phyloP scores from a whole-genome alignment of 2,113 vertebrate genomes.

The Lamprotornis superbus region DNA sequence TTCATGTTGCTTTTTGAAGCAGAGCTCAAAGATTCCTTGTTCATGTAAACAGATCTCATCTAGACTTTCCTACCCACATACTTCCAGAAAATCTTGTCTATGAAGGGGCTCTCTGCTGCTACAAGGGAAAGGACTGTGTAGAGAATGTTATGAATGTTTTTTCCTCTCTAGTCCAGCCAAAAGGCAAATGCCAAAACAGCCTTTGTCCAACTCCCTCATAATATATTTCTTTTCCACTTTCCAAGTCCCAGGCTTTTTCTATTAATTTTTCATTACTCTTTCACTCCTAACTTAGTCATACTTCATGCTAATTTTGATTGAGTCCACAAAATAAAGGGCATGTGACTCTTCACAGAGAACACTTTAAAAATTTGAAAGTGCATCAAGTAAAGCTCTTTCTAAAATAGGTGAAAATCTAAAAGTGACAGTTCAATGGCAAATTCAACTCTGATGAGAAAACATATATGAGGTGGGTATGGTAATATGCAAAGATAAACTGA shows the following conservation, averaged over 20 bases:
- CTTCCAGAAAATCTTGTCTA: neutral
- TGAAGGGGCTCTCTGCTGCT: neutral
- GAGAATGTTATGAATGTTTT: neutral
- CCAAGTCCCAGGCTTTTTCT: neutral
- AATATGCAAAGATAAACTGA: neutral
- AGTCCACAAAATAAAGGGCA: neutral
- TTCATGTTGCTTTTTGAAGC: neutral
- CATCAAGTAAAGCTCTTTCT: neutral
- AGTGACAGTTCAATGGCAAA: neutral
- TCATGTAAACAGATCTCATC: fast-evolving
- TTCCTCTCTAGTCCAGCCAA: neutral
- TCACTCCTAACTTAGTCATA: neutral
- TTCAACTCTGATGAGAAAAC: neutral
- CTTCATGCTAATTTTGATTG: neutral
- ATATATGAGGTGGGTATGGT: neutral
- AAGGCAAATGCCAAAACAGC: neutral
- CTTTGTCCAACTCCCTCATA: neutral
- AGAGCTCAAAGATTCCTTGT: neutral
- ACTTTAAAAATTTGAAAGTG: neutral
- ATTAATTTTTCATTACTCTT: neutral
- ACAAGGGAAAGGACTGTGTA: neutral
- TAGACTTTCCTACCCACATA: fast-evolving
- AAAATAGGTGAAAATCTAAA: neutral
- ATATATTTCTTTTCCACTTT: neutral
- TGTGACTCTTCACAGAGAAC: neutral